Evolutionary conservation across 2,797 vertebrate species (phyloP), one percentile per base, ranked within the genome.

Genomic region (Enteromius fasciolatus): DNA sequence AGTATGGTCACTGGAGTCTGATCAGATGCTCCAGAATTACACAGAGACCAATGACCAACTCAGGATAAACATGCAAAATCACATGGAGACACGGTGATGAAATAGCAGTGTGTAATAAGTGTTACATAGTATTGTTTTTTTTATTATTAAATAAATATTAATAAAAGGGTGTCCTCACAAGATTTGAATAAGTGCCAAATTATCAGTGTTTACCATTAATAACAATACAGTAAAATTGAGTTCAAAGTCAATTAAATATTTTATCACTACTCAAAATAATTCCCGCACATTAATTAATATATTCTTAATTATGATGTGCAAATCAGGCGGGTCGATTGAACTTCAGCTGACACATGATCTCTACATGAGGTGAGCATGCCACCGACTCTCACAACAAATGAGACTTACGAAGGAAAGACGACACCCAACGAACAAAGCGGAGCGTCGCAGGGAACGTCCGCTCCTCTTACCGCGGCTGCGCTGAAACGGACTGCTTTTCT

Each of bases 341-440:
- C 33, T 73, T 77, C 54, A 76, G 85, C 50, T 74, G 39, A 84
- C 66, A 87, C 80, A 78, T 83, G 78, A 67, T 83, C 87, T 89
- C 86, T 90, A 92, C 88, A 91, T 81, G 90, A 90, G 80, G 89
- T 89, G 86, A 94, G 91, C 94, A 95, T 94, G 94, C 94, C 93
- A 94, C 93, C 87, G 89, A 94, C 86, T 86, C 83, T 88, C 91
- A 94, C 92, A 76, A 92, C 85, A 79, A 90, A 92, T 87, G 89
- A 83, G 89, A 94, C 92, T 90, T 92, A 93, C 92, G 91, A 94
- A 91, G 88, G 76, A 72, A 84, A 90, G 90, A 92, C 87, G 88
- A 94, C 93, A 93, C 93, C 90, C 84, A 88, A 82, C 86, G 76
- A 87, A 77, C 82, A 80, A 86, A 82, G 81, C 78, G 33, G 88